These are phyloP conservation scores for Phalloptychus januarius DNA, from an alignment of 2,797 vertebrate species.

Conservation along the genomic window DNA sequence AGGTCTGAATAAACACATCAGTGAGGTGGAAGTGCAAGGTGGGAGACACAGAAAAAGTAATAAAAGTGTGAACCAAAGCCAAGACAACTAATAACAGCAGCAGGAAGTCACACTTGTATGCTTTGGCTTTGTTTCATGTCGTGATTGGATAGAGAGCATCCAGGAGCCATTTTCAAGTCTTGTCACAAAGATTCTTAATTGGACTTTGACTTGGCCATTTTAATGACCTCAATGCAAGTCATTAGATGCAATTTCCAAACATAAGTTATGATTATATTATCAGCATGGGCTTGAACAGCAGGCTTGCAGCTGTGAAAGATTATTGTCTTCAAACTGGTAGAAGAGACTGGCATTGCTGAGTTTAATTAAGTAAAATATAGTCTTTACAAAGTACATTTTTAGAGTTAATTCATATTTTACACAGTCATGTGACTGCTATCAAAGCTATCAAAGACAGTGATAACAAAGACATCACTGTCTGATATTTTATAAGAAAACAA, in stretches of 20 bases:
- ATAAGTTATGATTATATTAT: conserved; percentile 1
- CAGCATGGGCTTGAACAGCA: not conserved
- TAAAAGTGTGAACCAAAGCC: conserved; percentile 13
- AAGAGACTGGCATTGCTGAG: not conserved
- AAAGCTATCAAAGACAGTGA: too few relatives aligned
- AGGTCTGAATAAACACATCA: conserved; percentile 31
- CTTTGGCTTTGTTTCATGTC: not conserved
- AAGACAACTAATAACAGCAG: not conserved
- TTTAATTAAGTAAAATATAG: conserved; percentile 1
- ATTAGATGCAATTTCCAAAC: not conserved
- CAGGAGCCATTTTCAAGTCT: not conserved
- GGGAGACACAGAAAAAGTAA: conserved; percentile 6
- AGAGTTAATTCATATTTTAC: not conserved
- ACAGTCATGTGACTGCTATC: not conserved
- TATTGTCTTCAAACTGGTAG: not conserved
- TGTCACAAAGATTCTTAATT: not conserved
- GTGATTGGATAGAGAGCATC: not conserved
- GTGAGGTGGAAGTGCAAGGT: conserved; percentile 5
- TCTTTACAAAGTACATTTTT: not conserved
- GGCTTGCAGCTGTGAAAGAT: not conserved
- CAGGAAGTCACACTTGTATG: not conserved
- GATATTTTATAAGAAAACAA: not conserved
- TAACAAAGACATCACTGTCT: too few relatives aligned
- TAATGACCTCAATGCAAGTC: not conserved
- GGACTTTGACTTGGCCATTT: not conserved